Evolutionary conservation across 2,113 vertebrate genomes (phyloP).

Genomic region (Vulpes ferrilata): DNA sequence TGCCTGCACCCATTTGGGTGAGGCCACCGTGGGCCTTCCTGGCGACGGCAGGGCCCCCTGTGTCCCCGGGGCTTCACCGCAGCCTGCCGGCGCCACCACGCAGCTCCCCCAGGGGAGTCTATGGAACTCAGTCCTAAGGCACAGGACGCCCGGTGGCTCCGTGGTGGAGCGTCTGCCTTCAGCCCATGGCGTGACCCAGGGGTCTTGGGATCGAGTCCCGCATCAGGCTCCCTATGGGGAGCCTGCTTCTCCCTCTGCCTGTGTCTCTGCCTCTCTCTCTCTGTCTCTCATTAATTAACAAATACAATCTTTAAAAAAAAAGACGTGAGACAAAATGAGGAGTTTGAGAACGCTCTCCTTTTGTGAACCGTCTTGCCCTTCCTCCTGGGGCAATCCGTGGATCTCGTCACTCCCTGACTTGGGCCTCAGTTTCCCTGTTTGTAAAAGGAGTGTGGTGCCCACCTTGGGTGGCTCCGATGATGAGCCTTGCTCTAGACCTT

Average conservation of each 20-base stretch:
- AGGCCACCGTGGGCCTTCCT: rapidly evolving
- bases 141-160: too few species aligned
- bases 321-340: neutral
- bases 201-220: too few species aligned
- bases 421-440: neutral
- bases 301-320: too few species aligned
- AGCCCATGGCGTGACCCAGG: too few species aligned
- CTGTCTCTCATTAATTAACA: too few species aligned
- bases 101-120: rapidly evolving
- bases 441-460: neutral
- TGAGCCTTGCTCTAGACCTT: rapidly evolving
- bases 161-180: too few species aligned
- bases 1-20: rapidly evolving
- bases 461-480: neutral
- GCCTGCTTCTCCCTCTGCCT: too few species aligned
- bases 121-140: neutral
- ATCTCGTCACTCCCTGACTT: neutral
- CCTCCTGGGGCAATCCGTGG: neutral
- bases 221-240: too few species aligned
- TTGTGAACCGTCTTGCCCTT: rapidly evolving
- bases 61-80: rapidly evolving
- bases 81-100: rapidly evolving
- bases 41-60: neutral
- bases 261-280: too few species aligned
- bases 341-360: neutral